A percentile compares a stretch with the other conserved stretches of the same genome.
These are phyloP conservation scores for Protonemura montana DNA, from an alignment of 2,888 invertebrate genomes.

Conservation along the genomic window DNA sequence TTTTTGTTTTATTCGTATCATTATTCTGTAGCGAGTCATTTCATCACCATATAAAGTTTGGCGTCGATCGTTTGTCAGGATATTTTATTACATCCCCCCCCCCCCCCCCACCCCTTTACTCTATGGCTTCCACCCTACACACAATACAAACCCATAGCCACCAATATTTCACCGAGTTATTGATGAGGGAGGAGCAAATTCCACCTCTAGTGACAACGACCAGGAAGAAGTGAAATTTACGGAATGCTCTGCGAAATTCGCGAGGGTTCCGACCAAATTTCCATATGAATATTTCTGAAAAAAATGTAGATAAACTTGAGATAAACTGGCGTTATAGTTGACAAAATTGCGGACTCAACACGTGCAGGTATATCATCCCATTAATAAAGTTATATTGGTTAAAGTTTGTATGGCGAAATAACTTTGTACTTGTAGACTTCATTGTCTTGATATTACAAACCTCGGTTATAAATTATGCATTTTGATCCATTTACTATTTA, in stretches of 20 bases:
- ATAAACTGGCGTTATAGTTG: not conserved
- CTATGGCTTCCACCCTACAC: not conserved
- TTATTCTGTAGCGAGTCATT: not conserved
- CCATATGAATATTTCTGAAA: not conserved
- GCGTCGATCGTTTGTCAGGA: not conserved
- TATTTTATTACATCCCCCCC: not conserved
- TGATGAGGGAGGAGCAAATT: not conserved
- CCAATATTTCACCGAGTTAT: not conserved
- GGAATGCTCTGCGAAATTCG: not conserved
- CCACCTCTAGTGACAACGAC: not conserved
- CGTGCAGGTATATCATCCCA: too few species aligned
- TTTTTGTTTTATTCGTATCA: not conserved
- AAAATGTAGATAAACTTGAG: not conserved
- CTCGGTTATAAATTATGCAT: too few species aligned
- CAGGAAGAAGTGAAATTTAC: not conserved
- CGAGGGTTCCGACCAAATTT: not conserved
- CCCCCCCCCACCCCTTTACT: not conserved
- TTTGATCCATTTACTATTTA: too few species aligned
- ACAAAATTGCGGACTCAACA: too few species aligned
- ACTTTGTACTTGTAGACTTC: too few species aligned
- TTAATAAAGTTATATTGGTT: too few species aligned
- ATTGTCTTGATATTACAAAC: too few species aligned
- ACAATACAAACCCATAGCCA: not conserved
- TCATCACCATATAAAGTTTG: not conserved
- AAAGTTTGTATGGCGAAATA: too few species aligned